phyloP scores from a whole-genome alignment of 2,888 invertebrate species.

The Automeris io region DNA sequence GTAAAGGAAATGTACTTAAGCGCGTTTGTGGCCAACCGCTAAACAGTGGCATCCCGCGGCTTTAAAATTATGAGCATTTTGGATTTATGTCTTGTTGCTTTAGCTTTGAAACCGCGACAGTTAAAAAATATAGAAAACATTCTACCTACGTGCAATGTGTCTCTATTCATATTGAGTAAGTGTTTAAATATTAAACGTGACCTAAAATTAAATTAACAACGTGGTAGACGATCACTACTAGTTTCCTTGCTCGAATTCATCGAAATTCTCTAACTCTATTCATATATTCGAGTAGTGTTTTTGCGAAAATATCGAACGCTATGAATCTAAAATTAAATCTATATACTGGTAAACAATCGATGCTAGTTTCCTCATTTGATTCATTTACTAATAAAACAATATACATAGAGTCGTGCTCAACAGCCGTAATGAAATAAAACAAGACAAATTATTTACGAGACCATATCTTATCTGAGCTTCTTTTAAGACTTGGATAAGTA shows the following conservation, averaged over 20 bases:
- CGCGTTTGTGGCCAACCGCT: constrained; percentile 53
- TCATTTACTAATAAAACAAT: no score
- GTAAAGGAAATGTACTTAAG: constrained; percentile 42
- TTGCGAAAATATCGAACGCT: no score
- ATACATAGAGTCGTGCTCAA: no score
- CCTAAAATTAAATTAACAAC: constrained; percentile 8
- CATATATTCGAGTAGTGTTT: no score
- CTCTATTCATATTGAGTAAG: not conserved
- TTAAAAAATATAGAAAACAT: constrained; percentile 20
- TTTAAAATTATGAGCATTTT: constrained; percentile 34
- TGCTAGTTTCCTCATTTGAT: no score
- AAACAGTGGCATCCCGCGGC: constrained; percentile 31
- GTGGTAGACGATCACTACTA: not conserved
- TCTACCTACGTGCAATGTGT: not conserved
- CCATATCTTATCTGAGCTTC: no score
- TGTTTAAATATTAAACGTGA: not conserved
- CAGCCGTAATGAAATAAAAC: no score
- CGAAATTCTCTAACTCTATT: not conserved
- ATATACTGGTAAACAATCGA: no score
- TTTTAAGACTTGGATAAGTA: no score
- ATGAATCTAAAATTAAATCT: no score
- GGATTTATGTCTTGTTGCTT: constrained; percentile 19
- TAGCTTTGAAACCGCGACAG: constrained; percentile 30
- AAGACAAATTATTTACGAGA: no score
- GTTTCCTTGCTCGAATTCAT: constrained; percentile 4